Conservation (phyloP, 2,888 invertebrate genomes). For the Electrophaes corylata region DNA sequence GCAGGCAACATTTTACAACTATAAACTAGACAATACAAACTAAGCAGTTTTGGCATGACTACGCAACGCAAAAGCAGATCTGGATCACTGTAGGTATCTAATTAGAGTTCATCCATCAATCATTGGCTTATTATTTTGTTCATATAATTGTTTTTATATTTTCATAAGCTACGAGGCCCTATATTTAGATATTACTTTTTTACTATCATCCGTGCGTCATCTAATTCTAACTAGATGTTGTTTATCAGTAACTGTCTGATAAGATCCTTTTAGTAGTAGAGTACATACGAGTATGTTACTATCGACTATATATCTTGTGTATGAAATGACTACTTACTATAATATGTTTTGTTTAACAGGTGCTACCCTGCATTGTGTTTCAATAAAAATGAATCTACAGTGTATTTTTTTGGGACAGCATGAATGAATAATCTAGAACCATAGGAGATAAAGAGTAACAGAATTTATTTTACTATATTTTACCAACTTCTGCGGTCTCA, state of each 20-base stretch:
- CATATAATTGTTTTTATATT: neutral
- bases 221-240: constrained; percentile 19
- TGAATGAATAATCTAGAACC: too few relatives aligned
- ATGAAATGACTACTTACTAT: too few relatives aligned
- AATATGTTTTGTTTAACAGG: too few relatives aligned
- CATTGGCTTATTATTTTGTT: constrained; percentile 3
- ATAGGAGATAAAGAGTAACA: too few relatives aligned
- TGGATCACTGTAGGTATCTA: neutral
- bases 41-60: constrained; percentile 30
- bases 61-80: constrained; percentile 6
- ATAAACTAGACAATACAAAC: constrained; percentile 9
- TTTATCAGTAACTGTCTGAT: constrained; percentile 20
- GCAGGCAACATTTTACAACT: constrained; percentile 10
- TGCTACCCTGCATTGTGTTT: too few relatives aligned
- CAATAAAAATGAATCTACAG: too few relatives aligned
- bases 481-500: too few relatives aligned
- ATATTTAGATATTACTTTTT: constrained; percentile 11
- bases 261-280: constrained; percentile 7
- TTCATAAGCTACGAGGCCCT: neutral
- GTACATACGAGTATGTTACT: too few relatives aligned
- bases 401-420: too few relatives aligned
- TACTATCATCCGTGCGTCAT: constrained; percentile 7
- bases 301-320: too few relatives aligned
- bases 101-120: constrained; percentile 10
- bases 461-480: too few relatives aligned